Percentiles rank a stretch among this genome's conserved stretches.
Evolutionary conservation across 2,888 invertebrate genomes (phyloP).

Genomic region (Dioctria rufipes): DNA sequence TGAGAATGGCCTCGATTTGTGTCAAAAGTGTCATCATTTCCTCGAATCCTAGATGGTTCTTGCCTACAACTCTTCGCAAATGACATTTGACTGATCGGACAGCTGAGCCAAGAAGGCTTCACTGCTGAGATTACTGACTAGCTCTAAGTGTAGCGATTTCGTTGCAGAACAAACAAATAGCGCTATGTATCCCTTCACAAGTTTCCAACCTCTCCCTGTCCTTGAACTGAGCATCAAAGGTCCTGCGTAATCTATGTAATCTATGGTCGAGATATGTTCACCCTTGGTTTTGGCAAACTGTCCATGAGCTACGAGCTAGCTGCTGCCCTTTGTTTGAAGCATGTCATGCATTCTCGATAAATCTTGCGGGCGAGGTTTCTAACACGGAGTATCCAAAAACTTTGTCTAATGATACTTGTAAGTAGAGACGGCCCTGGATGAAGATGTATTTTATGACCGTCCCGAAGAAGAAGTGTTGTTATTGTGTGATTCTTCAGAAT

Average conservation of each 20-base stretch:
- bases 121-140: background rate
- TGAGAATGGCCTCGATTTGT: no score
- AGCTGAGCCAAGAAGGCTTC: slow-evolving; percentile 15
- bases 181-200: slow-evolving; percentile 2
- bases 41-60: slow-evolving; percentile 41
- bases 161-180: slow-evolving; percentile 35
- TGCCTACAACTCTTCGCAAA: background rate
- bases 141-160: slow-evolving; percentile 28
- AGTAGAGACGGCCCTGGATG: slow-evolving; percentile 45
- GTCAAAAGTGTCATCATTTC: no score
- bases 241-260: slow-evolving; percentile 56
- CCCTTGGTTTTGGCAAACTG: background rate
- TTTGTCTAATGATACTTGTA: slow-evolving; percentile 14
- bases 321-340: background rate
- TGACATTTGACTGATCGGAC: background rate
- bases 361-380: slow-evolving; percentile 38
- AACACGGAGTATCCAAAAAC: slow-evolving; percentile 49
- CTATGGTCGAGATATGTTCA: slow-evolving; percentile 44
- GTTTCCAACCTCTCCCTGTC: background rate
- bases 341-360: slow-evolving; percentile 33
- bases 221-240: slow-evolving; percentile 20
- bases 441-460: background rate
- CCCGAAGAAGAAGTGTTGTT: slow-evolving; percentile 2
- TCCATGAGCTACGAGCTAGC: background rate
- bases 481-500: slow-evolving; percentile 1